These are phyloP conservation scores for Triops cancriformis DNA, from an alignment of 1,140 invertebrate species.

Conservation along the genomic window DNA sequence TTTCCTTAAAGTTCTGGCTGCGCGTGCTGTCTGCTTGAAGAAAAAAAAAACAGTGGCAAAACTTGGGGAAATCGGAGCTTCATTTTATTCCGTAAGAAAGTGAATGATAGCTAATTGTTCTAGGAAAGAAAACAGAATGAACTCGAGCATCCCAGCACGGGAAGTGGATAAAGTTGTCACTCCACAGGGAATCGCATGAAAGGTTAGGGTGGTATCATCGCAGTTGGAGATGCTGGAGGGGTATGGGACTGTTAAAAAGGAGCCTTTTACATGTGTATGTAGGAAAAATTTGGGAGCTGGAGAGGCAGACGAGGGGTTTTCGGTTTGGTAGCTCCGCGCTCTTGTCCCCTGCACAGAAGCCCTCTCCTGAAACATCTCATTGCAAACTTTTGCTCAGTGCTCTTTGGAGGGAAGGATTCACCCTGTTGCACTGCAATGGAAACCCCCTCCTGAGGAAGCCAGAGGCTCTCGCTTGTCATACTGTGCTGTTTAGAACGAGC, in stretches of 20 bases:
- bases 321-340: background rate
- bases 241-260: background rate
- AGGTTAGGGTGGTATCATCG: background rate
- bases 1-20: background rate
- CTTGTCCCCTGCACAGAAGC: background rate
- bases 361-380: background rate
- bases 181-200: background rate
- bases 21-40: background rate
- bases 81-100: too few species aligned
- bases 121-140: too few species aligned
- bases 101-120: too few species aligned
- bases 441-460: background rate
- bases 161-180: slow-evolving; percentile 10
- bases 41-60: background rate
- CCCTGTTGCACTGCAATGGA: slow-evolving; percentile 8
- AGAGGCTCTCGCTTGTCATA: background rate
- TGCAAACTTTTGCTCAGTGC: background rate
- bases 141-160: background rate
- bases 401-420: background rate
- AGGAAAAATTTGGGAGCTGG: background rate
- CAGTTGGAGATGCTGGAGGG: background rate
- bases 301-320: background rate
- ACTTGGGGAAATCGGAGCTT: too few species aligned
- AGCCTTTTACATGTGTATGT: background rate
- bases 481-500: background rate